These are phyloP conservation scores for Nebria brevicollis DNA, from an alignment of 2,888 invertebrate genomes.

Conservation along the genomic window DNA sequence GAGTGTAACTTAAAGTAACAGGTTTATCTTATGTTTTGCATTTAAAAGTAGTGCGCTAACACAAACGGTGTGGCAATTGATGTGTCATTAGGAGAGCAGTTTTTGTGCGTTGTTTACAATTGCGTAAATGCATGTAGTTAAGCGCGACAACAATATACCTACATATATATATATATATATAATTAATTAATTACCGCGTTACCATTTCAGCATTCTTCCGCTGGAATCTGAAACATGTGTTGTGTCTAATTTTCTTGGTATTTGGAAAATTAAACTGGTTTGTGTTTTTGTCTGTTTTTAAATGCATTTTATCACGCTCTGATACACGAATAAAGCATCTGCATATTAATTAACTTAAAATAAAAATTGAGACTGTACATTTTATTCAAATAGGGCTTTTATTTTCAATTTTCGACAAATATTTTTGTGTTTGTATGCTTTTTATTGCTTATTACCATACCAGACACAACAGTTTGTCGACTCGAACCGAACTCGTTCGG, in stretches of 20 bases:
- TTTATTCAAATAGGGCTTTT: background rate
- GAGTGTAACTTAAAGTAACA: too few species aligned
- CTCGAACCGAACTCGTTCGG: background rate
- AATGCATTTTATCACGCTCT: conserved; percentile 4
- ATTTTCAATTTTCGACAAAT: too few species aligned
- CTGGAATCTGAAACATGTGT: conserved; percentile 10
- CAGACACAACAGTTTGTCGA: conserved; percentile 16
- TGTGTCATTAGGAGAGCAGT: background rate
- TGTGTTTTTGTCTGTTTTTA: background rate
- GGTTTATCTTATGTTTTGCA: too few species aligned
- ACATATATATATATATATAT: background rate
- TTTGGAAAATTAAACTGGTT: conserved; percentile 6
- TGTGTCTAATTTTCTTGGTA: conserved; percentile 15
- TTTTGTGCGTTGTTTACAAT: background rate
- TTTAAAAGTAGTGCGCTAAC: too few species aligned
- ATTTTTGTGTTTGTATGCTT: background rate
- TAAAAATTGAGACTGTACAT: background rate
- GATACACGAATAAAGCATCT: background rate
- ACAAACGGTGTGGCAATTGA: background rate
- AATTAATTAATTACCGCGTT: conserved; percentile 19
- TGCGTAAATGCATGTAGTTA: background rate
- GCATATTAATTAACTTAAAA: background rate
- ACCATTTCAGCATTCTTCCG: conserved; percentile 8
- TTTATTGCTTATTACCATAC: background rate
- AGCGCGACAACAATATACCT: background rate